Percentiles rank a stretch among this genome's conserved stretches.
These are phyloP conservation scores for Vulpes lagopus DNA, from an alignment of 2,113 vertebrate genomes.

Conservation along the genomic window DNA sequence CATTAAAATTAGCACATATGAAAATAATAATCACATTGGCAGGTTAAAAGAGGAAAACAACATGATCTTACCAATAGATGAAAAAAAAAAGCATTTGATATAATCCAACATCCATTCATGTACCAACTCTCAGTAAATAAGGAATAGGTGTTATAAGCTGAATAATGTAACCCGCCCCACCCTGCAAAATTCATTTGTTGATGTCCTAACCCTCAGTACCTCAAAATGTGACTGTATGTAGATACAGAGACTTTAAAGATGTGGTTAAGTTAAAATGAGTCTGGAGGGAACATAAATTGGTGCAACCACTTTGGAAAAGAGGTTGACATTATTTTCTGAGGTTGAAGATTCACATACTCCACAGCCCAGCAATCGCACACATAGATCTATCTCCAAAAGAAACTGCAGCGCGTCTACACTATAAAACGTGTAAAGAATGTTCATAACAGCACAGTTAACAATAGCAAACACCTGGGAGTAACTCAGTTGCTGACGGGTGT, in stretches of 20 bases:
- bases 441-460: neutral
- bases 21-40: neutral
- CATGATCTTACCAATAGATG: neutral
- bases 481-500: neutral
- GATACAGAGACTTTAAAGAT: neutral
- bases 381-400: neutral
- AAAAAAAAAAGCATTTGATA: neutral
- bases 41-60: neutral
- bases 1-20: neutral
- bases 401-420: neutral
- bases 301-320: neutral
- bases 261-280: neutral
- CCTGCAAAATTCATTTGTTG: neutral
- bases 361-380: neutral
- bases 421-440: neutral
- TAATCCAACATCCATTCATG: neutral
- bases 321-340: neutral
- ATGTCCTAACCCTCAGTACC: neutral
- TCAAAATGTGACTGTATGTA: neutral
- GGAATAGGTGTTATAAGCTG: neutral
- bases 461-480: neutral
- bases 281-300: neutral
- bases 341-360: neutral
- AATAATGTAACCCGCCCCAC: neutral
- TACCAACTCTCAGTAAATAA: neutral